Conservation (phyloP, 2,797 vertebrate species). For the Okamejei kenojei region DNA sequence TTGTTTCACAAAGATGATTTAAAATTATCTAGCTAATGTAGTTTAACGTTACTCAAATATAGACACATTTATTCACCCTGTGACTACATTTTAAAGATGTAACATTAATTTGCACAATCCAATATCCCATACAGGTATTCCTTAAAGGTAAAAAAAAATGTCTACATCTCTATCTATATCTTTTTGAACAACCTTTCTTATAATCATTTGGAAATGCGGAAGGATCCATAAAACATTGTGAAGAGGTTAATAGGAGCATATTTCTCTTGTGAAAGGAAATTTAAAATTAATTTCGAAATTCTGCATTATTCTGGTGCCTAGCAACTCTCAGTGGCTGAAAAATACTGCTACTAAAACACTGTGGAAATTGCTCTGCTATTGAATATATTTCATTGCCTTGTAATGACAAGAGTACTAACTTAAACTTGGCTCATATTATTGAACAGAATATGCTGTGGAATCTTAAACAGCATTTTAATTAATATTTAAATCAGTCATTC, state of each 20-base stretch:
- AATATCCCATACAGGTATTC: too few species aligned
- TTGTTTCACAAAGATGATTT: background rate
- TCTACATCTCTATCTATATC: too few species aligned
- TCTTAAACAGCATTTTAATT: constrained; percentile 12
- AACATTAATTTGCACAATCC: background rate
- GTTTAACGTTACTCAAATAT: background rate
- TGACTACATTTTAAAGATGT: background rate
- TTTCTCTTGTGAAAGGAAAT: background rate
- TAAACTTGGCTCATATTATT: background rate
- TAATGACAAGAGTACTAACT: background rate
- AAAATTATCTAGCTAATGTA: background rate
- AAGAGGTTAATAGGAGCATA: background rate
- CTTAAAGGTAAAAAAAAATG: background rate
- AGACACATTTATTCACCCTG: background rate
- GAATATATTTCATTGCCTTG: background rate
- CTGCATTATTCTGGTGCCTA: background rate
- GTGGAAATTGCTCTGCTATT: background rate
- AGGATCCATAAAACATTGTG: background rate
- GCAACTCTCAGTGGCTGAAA: background rate
- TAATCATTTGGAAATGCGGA: background rate
- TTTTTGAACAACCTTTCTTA: background rate
- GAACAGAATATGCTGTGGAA: background rate
- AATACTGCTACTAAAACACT: background rate
- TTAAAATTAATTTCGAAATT: background rate
- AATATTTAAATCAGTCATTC: background rate